Conservation (phyloP, 1,140 invertebrate genomes). For the Eumaeus atala region DNA sequence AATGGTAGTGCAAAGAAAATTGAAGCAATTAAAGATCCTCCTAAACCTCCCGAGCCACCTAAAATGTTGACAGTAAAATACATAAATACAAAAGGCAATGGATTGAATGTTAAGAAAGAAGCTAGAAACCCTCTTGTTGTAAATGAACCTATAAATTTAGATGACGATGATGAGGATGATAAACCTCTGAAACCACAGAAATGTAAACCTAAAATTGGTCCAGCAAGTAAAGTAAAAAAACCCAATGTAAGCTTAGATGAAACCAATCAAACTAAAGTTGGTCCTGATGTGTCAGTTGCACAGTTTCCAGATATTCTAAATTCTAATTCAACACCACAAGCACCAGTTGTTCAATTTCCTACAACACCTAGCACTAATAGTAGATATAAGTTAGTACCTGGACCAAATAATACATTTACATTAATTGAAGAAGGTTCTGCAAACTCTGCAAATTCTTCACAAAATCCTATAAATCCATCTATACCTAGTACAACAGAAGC, state of each 20-base stretch:
- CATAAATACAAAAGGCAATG: constrained; percentile 36
- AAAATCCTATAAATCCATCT: constrained; percentile 8
- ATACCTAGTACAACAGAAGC: constrained; percentile 5
- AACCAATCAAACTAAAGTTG: no score
- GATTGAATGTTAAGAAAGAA: constrained; percentile 17
- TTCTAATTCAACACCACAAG: constrained; percentile 11
- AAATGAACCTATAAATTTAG: constrained; percentile 26
- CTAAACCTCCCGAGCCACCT: constrained; percentile 46
- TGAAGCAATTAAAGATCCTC: constrained; percentile 33
- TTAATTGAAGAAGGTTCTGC: constrained; percentile 45
- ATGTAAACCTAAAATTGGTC: constrained; percentile 51
- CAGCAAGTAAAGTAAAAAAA: constrained; percentile 50
- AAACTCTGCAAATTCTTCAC: neutral
- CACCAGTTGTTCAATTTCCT: constrained; percentile 41
- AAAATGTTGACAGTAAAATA: constrained; percentile 56
- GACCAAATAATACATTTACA: constrained; percentile 59
- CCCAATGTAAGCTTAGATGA: neutral
- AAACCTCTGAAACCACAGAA: constrained; percentile 28
- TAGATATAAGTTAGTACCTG: constrained; percentile 52
- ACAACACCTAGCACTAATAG: constrained; percentile 39
- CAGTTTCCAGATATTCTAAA: constrained; percentile 12
- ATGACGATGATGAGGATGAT: constrained; percentile 28
- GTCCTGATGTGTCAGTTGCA: constrained; percentile 11
- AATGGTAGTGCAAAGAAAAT: constrained; percentile 45
- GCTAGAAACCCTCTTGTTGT: constrained; percentile 17